Evolutionary conservation across 1,140 invertebrate species (phyloP).

Genomic region (Drosophila serrata): DNA sequence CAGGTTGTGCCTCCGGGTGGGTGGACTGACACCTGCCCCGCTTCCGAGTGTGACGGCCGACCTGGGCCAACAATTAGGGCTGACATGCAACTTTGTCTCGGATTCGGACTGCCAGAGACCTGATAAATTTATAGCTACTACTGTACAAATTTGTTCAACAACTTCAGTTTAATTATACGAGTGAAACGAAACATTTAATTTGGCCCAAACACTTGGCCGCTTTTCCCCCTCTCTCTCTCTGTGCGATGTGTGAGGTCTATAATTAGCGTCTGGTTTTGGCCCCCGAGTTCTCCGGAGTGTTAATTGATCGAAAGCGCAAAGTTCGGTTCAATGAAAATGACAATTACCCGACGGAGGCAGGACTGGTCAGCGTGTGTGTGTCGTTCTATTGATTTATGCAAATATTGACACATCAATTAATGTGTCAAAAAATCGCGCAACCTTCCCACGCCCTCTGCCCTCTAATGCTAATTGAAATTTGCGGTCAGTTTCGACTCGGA

Average conservation of each 20-base stretch:
- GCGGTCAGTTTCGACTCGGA: slow-evolving; percentile 31
- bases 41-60: slow-evolving; percentile 7
- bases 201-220: slow-evolving; percentile 20
- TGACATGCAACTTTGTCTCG: slow-evolving; percentile 71
- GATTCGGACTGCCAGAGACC: slow-evolving; percentile 38
- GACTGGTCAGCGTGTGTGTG: background rate
- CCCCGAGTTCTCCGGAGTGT: slow-evolving; percentile 46
- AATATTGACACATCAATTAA: slow-evolving; percentile 74
- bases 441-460: slow-evolving; percentile 7
- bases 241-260: slow-evolving; percentile 41
- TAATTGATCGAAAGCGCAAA: slow-evolving; percentile 55
- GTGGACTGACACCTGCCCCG: slow-evolving; percentile 43
- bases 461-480: slow-evolving; percentile 74
- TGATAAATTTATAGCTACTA: slow-evolving; percentile 71
- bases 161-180: slow-evolving; percentile 76
- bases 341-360: slow-evolving; percentile 17
- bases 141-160: slow-evolving; percentile 78
- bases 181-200: slow-evolving; percentile 62
- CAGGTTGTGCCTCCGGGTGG: slow-evolving; percentile 9
- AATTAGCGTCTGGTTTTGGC: slow-evolving; percentile 64
- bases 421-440: slow-evolving; percentile 56
- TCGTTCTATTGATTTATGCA: slow-evolving; percentile 62
- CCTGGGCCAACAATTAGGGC: slow-evolving; percentile 63
- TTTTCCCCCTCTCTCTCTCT: background rate
- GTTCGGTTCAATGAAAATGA: slow-evolving; percentile 14